phyloP scores from a whole-genome alignment of 2,113 vertebrate species.

The Xiphias gladius region DNA sequence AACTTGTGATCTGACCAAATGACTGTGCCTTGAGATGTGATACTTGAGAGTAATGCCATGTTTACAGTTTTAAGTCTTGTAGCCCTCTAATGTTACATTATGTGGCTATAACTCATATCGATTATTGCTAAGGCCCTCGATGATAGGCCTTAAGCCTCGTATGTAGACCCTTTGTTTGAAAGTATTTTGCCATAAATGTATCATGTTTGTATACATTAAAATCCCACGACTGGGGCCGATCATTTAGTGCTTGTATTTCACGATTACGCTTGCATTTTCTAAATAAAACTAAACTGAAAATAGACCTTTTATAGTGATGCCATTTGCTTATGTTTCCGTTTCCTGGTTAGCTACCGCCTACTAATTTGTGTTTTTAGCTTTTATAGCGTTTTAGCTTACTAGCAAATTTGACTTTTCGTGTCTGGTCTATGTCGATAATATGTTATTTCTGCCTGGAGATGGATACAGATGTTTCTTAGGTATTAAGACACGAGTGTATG shows the following conservation, averaged over 20 bases:
- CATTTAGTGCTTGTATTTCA: not conserved
- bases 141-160: constrained; percentile 66
- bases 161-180: constrained; percentile 77
- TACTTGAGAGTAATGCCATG: not conserved
- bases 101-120: constrained; percentile 52
- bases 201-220: not conserved
- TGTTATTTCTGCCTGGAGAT: not conserved
- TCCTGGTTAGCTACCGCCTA: constrained; percentile 86
- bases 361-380: constrained; percentile 86
- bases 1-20: not conserved
- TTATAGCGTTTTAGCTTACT: constrained; percentile 65
- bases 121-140: constrained; percentile 69
- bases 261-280: not conserved
- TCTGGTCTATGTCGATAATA: not conserved
- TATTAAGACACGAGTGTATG: not conserved
- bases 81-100: constrained; percentile 32
- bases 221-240: not conserved
- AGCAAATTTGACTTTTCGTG: constrained; percentile 2
- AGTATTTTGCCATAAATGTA: constrained; percentile 48
- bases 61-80: not conserved
- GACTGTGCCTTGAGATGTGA: not conserved
- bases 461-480: rapidly evolving
- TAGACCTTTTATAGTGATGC: constrained; percentile 63
- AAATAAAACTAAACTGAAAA: constrained; percentile 49
- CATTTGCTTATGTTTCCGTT: constrained; percentile 79